Evolutionary conservation across 2,888 invertebrate genomes (phyloP).

Genomic region (Gymnosoma rotundatum): DNA sequence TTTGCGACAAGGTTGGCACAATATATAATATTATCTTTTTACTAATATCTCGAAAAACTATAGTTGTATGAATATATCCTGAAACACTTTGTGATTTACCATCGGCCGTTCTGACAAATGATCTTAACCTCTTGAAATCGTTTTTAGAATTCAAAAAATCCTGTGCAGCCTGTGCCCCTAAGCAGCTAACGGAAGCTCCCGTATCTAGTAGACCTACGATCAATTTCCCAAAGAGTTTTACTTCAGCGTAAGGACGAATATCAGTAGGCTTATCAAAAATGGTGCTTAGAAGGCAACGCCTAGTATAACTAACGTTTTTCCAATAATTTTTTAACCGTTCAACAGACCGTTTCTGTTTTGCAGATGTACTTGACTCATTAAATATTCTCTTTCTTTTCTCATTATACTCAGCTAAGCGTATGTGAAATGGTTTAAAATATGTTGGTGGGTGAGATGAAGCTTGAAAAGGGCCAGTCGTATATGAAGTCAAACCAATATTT

Average conservation of each 20-base stretch:
- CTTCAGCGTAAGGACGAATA: conserved; percentile 22
- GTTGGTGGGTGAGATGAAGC: neutral
- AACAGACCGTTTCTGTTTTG: neutral
- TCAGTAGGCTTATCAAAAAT: conserved; percentile 40
- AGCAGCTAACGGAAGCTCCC: conserved; percentile 35
- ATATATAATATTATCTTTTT: conserved; percentile 36
- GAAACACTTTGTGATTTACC: conserved; percentile 42
- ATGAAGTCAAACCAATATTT: neutral
- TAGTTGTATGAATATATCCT: conserved; percentile 3
- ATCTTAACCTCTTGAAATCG: neutral
- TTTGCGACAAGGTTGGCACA: conserved; percentile 52
- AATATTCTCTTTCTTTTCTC: neutral
- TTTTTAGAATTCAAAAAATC: no score
- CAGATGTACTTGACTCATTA: neutral
- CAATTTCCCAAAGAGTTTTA: conserved; percentile 12
- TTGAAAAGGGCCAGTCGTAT: neutral
- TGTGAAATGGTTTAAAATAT: neutral
- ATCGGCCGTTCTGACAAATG: conserved; percentile 44
- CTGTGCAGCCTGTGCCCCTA: conserved; percentile 8
- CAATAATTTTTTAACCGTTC: conserved; percentile 12
- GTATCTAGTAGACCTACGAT: conserved; percentile 43
- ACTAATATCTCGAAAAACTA: conserved; percentile 4
- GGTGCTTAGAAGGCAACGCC: neutral
- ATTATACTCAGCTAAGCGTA: neutral
- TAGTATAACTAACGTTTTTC: conserved; percentile 1